These are phyloP conservation scores for Tretioscincus oriximinensis DNA, from an alignment of 2,113 vertebrate species.

Conservation along the genomic window DNA sequence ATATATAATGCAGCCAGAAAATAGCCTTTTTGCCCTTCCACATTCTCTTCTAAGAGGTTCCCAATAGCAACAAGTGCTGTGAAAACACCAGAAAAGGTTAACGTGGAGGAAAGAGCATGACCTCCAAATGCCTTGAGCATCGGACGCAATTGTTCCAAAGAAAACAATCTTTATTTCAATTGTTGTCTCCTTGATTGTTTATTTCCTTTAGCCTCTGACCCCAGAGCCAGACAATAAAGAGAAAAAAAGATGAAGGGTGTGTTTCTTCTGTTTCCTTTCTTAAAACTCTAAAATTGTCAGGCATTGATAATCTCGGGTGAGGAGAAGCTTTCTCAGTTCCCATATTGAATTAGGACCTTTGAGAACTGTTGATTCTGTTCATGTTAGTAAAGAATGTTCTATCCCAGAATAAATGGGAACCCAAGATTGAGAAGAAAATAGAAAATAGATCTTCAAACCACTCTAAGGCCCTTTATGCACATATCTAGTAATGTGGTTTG, in stretches of 20 bases:
- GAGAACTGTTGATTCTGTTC: not conserved
- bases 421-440: not conserved
- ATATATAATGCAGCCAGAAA: not conserved
- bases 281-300: not conserved
- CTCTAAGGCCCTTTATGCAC: not conserved
- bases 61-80: not conserved
- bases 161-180: slow-evolving; percentile 16
- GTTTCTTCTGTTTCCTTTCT: not conserved
- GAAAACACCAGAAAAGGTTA: slow-evolving; percentile 1
- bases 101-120: slow-evolving; percentile 10
- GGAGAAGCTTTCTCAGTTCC: not conserved
- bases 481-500: not conserved
- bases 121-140: not conserved
- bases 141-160: not conserved
- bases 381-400: not conserved
- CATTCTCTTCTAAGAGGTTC: not conserved
- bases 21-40: not conserved
- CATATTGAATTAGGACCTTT: not conserved
- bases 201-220: slow-evolving; percentile 31
- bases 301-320: not conserved
- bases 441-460: not conserved
- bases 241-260: not conserved
- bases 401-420: not conserved
- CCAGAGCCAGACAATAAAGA: not conserved
- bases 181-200: slow-evolving; percentile 12